Conservation (phyloP, 2,113 vertebrate species). For the Zapornia atra region DNA sequence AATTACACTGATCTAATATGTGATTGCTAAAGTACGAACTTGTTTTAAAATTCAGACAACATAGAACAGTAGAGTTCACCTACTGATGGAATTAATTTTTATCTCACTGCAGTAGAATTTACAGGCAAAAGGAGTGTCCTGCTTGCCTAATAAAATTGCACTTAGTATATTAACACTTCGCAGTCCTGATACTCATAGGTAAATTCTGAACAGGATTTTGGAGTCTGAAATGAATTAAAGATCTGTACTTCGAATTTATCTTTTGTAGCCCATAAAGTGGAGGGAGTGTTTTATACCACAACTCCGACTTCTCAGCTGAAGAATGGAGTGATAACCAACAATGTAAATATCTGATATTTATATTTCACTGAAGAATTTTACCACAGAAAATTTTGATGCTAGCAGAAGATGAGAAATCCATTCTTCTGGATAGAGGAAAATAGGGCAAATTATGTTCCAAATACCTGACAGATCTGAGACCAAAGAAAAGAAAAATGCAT, state of each 20-base stretch:
- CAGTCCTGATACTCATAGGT: background rate
- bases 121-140: background rate
- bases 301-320: background rate
- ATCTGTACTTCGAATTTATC: background rate
- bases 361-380: background rate
- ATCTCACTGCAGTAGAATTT: constrained; percentile 35
- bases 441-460: background rate
- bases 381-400: background rate
- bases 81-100: background rate
- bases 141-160: constrained; percentile 37
- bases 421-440: background rate
- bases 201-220: background rate
- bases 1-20: background rate
- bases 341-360: background rate
- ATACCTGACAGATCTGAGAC: background rate
- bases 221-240: background rate
- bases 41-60: background rate
- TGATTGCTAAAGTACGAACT: background rate
- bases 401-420: background rate
- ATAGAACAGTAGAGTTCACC: background rate
- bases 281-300: background rate
- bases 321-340: background rate
- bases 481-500: background rate
- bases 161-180: constrained; percentile 8
- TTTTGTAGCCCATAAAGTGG: background rate